These are phyloP conservation scores for Lepisosteus osseus DNA, from an alignment of 2,113 vertebrate species.

Conservation along the genomic window DNA sequence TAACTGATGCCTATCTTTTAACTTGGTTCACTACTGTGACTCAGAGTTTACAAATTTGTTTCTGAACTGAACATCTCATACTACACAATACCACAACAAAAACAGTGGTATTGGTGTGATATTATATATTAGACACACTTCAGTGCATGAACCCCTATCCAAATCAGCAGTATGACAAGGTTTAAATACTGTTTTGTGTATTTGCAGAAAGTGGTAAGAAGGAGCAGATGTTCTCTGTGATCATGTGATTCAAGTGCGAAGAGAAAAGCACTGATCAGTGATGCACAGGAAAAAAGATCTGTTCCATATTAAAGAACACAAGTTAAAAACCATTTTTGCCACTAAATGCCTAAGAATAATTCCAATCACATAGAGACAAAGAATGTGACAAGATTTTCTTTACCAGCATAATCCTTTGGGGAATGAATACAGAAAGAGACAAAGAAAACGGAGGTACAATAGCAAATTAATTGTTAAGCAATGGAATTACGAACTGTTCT, in stretches of 20 bases:
- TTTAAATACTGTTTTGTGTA: not conserved
- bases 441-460: no score
- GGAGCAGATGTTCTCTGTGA: not conserved
- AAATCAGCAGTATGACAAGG: not conserved
- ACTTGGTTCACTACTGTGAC: no score
- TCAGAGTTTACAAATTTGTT: no score
- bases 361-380: not conserved
- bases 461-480: no score
- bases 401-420: not conserved
- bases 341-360: not conserved
- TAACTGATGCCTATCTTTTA: no score
- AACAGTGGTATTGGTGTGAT: no score
- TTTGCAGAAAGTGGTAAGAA: constrained; percentile 8
- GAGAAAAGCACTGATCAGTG: not conserved
- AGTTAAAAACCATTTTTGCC: not conserved
- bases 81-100: no score
- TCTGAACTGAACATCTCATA: no score
- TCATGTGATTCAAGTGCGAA: not conserved
- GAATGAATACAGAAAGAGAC: not conserved
- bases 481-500: no score
- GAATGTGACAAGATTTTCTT: not conserved
- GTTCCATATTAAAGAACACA: not conserved
- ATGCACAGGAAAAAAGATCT: not conserved
- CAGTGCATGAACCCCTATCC: not conserved
- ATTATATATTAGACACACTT: not conserved